Percentiles rank a stretch among this genome's conserved stretches.
Conservation (phyloP, 1,140 invertebrate species). For the Drosophila lacertosa region DNA sequence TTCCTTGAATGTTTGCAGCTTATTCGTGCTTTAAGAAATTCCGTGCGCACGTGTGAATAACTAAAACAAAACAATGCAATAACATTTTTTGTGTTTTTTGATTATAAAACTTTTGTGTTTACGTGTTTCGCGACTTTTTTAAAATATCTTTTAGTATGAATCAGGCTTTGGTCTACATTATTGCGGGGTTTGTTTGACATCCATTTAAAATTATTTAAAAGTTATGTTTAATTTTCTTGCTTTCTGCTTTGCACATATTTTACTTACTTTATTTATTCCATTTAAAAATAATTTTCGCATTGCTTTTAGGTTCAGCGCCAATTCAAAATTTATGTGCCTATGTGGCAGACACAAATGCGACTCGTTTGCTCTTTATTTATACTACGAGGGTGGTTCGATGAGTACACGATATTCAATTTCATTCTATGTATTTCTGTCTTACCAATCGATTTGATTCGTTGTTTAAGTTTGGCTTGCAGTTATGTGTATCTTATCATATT, state of each 20-base stretch:
- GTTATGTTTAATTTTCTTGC: background rate
- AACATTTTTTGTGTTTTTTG: no score
- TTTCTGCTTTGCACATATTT: constrained; percentile 3
- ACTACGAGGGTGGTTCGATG: background rate
- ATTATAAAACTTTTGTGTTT: no score
- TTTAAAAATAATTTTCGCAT: constrained; percentile 29
- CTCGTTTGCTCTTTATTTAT: constrained; percentile 14
- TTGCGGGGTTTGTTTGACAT: background rate
- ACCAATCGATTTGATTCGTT: background rate
- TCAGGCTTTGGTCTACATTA: no score
- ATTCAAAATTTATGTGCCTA: constrained; percentile 20
- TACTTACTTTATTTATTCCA: constrained; percentile 16
- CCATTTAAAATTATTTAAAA: background rate
- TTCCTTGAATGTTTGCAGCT: no score
- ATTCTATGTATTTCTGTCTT: background rate
- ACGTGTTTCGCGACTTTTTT: no score
- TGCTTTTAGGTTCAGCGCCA: constrained; percentile 21
- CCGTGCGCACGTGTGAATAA: no score
- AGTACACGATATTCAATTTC: background rate
- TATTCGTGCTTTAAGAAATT: no score
- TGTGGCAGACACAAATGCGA: constrained; percentile 44
- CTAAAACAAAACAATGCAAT: no score
- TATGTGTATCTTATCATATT: no score
- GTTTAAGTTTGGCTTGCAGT: no score
- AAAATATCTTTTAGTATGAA: no score